Base-by-base conservation (phyloP, 2,888 invertebrate genomes). In the Acrobasis consociella region DNA sequence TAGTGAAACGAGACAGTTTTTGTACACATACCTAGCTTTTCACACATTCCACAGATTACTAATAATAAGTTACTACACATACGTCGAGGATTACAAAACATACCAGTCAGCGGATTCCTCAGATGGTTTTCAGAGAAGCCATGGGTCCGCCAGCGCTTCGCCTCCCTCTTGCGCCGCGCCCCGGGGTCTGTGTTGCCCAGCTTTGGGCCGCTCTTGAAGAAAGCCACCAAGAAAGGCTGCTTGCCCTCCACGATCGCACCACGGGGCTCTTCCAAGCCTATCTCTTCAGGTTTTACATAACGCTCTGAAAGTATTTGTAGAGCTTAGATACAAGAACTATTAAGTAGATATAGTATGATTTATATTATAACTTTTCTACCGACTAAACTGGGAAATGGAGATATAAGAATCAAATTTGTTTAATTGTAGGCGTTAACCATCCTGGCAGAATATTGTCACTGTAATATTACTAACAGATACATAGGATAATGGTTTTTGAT, bases 151-250 rank as follows among this genome's bases (percentile, higher is more conserved):
- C 93, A 93, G 70, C 93, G 91, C 73, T 93, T 93, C 65, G 91
- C 94, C 84, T 88, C 94, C 64, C 85, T 93, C 81, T 94, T 94
- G 71, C 94, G 87, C 72, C 94, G 87, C 65, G 94, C 91, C 69
- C 93, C 91, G 0, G 89, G 88, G 73, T 94, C 94, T 2, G 93
- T 85, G n/a, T 78, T 78, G 39, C 85, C 83, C 2, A 93, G 85
- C 65, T 89, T 91, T 0, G 93, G 93, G 0, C 93, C 93, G 64
- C 94, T 96, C 81, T 96, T 96, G 80, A 97, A 95, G 85, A 97
- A 99, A 0, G 97, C 97, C 10, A 98, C 98, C 94, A 99, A 94
- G 83, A 99, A 99, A 0, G 98, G 97, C 80, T 98, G 97, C 73
- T 96, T 96, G 69, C 97, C 97, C 75, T 96, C 96, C 0, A 80